Evolutionary conservation across 2,113 vertebrate genomes (phyloP).

Genomic region (Odobenus rosmarus): DNA sequence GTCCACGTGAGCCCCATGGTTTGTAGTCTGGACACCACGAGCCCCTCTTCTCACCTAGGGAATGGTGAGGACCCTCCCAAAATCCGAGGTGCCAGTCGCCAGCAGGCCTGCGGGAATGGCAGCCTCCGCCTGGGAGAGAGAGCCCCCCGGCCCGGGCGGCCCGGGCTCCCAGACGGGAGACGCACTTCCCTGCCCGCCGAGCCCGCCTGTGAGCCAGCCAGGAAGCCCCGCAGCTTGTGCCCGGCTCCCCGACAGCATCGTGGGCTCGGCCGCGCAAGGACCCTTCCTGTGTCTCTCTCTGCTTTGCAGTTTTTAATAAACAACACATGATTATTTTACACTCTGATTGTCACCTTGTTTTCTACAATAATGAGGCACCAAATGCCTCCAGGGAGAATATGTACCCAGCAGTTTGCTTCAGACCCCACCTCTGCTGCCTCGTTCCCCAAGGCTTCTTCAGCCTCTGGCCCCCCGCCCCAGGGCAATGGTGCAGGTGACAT

Average conservation of each 20-base stretch:
- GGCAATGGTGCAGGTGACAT: accelerated
- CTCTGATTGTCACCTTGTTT: not conserved
- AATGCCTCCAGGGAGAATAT: not conserved
- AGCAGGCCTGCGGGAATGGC: no score
- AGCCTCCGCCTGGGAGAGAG: accelerated
- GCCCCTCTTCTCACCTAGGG: no score
- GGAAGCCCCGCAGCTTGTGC: not conserved
- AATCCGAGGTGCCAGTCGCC: not conserved
- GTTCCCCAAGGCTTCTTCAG: not conserved
- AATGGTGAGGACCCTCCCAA: not conserved
- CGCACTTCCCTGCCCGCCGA: accelerated
- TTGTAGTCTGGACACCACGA: not conserved
- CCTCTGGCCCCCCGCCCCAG: not conserved
- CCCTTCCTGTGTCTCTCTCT: not conserved
- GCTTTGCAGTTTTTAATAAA: not conserved
- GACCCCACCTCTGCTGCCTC: not conserved
- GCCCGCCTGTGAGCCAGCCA: not conserved
- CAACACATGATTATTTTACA: not conserved
- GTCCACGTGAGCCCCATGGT: not conserved
- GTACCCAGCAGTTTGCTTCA: not conserved
- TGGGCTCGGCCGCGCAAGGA: accelerated
- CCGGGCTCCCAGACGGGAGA: not conserved
- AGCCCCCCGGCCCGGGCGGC: not conserved
- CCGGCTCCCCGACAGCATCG: accelerated
- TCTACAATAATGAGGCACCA: not conserved